phyloP scores from a whole-genome alignment of 2,888 invertebrate genomes.

The Coleophora flavipennella region DNA sequence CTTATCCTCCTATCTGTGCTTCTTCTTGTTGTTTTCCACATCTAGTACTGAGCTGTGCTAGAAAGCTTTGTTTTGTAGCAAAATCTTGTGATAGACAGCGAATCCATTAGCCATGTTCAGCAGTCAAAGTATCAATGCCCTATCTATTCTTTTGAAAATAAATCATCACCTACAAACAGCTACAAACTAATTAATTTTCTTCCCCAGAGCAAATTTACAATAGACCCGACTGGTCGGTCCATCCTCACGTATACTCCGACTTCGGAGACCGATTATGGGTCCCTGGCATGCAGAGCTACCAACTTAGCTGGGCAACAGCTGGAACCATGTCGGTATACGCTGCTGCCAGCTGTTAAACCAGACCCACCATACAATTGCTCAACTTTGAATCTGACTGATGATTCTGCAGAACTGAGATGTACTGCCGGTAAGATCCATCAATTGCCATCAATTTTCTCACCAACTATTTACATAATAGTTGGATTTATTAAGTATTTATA shows the following conservation, averaged over 20 bases:
- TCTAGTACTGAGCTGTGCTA: too few relatives aligned
- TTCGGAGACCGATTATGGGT: constrained; percentile 83
- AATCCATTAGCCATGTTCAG: too few relatives aligned
- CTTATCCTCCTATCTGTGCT: too few relatives aligned
- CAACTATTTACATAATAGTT: too few relatives aligned
- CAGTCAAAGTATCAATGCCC: background rate
- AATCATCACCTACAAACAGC: background rate
- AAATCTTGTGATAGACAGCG: too few relatives aligned
- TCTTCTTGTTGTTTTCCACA: too few relatives aligned
- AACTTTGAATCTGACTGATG: constrained; percentile 83
- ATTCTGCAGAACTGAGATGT: constrained; percentile 82
- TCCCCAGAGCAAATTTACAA: constrained; percentile 67
- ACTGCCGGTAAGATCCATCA: constrained; percentile 50
- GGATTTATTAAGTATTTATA: too few relatives aligned
- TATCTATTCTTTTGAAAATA: background rate
- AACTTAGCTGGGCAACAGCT: constrained; percentile 81
- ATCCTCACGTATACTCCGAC: constrained; percentile 84
- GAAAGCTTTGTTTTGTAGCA: too few relatives aligned
- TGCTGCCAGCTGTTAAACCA: constrained; percentile 84
- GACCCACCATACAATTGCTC: constrained; percentile 85
- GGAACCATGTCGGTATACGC: constrained; percentile 82
- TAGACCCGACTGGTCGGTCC: constrained; percentile 70
- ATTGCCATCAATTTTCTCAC: too few relatives aligned
- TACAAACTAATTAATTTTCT: constrained; percentile 2
- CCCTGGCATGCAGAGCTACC: constrained; percentile 81